Percentiles rank a stretch among this genome's conserved stretches.
These are phyloP conservation scores for Latrodectus geometricus DNA, from an alignment of 1,140 invertebrate species.

Conservation along the genomic window DNA sequence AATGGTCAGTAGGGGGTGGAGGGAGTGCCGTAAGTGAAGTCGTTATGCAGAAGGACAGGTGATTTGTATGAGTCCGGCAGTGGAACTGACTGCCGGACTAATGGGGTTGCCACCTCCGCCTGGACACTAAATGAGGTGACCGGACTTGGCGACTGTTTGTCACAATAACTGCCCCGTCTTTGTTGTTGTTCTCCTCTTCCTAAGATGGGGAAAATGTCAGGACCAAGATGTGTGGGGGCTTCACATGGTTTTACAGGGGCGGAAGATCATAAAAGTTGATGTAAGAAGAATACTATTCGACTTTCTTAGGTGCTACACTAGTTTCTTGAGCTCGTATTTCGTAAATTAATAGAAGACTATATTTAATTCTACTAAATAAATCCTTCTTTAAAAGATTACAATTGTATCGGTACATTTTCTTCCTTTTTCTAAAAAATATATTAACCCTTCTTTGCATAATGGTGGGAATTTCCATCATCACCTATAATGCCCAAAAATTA, in stretches of 20 bases:
- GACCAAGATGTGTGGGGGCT: not conserved
- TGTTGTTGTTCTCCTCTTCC: not conserved
- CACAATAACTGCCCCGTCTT: constrained; percentile 39
- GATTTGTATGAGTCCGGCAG: constrained; percentile 33
- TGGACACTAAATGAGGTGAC: constrained; percentile 33
- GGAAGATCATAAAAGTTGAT: not conserved
- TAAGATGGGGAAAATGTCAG: not conserved
- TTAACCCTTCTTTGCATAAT: too few species aligned
- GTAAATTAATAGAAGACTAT: too few species aligned
- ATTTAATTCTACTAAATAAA: too few species aligned
- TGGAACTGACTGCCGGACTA: constrained; percentile 45
- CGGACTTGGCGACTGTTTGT: constrained; percentile 31
- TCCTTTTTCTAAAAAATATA: too few species aligned
- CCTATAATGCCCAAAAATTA: too few species aligned
- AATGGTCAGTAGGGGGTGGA: not conserved
- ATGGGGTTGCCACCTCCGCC: constrained; percentile 42
- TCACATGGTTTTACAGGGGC: not conserved
- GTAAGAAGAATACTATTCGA: not conserved
- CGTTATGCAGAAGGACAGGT: constrained; percentile 52
- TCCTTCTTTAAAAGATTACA: too few species aligned
- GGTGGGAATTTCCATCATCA: too few species aligned
- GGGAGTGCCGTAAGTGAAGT: constrained; percentile 29
- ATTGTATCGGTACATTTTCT: too few species aligned
- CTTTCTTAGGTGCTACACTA: too few species aligned
- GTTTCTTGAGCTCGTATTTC: too few species aligned